Evolutionary conservation across 2,113 vertebrate genomes (phyloP).

Genomic region (Australoheros scitulus): DNA sequence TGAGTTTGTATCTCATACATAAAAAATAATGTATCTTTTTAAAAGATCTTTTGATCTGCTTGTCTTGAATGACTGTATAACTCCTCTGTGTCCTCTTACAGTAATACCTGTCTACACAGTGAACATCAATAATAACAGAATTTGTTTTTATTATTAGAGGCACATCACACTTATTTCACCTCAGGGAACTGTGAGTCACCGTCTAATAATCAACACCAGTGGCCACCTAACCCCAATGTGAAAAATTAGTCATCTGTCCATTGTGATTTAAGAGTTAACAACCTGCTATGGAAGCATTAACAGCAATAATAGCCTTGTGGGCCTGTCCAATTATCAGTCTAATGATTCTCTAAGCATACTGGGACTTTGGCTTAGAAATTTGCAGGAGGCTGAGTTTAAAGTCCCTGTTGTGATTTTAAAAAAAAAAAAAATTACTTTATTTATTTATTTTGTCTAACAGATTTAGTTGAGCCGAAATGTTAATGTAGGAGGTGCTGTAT

Average conservation of each 20-base stretch:
- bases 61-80: neutral
- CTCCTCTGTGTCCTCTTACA: neutral
- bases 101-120: neutral
- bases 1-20: neutral
- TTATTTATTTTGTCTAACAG: neutral
- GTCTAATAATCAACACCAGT: conserved; percentile 10
- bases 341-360: conserved; percentile 39
- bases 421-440: conserved; percentile 18
- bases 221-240: neutral
- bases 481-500: neutral
- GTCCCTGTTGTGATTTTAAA: conserved; percentile 17
- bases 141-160: conserved; percentile 10
- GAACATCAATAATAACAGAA: neutral
- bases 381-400: neutral
- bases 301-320: conserved; percentile 19
- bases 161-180: conserved; percentile 6
- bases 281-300: conserved; percentile 11
- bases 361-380: neutral
- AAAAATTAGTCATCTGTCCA: conserved; percentile 29
- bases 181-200: conserved; percentile 14
- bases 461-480: conserved; percentile 31
- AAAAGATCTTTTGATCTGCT: neutral
- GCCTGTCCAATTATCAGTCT: conserved; percentile 43
- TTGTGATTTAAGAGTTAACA: conserved; percentile 35
- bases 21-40: neutral